Evolutionary conservation across 2,113 vertebrate species (phyloP), one percentile per base, ranked within the genome.

Genomic region (Ochotona curzoniae): DNA sequence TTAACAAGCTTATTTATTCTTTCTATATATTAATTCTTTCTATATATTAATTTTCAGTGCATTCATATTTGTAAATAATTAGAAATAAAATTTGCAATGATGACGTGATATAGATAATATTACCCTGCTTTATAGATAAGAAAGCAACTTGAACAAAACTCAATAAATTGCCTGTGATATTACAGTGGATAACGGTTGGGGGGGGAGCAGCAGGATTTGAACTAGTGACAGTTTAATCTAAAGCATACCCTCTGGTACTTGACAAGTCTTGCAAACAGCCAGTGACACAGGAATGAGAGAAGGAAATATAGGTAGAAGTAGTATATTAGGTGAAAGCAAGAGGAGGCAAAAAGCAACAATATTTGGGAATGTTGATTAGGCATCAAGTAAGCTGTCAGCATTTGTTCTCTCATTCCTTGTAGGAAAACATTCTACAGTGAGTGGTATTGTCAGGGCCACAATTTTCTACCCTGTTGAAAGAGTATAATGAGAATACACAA

Each of bases 11-110:
- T 91, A 69, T 75, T 94, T 49, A 82, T 86, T 70, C 30, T 32
- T 70, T 44, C 86, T 94, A 85, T 92, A 26, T 74, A 20, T 69
- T 83, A 12, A 0, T 66, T 1, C 75, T 13, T 69, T 54, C 70
- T 44, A 32, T 74, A 15, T 2, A 61, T 9, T 76, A 47, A 76
- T 80, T 93, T 63, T 73, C 23, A 76, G 44, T 30, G 17, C 38
- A 47, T 82, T 81, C 60, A 85, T 83, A 12, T 71, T 79, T n/a
- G 57, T 63, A 73, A 66, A 38, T 15, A 86, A 90, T 73, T 91
- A 85, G 87, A 94, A 94, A 92, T 44, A 63, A 89, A 89, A 28
- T 26, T 69, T 35, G 1, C n/a, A 76, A 49, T 89, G 18, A 73
- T 73, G 54, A 14, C 44, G 13, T 86, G 20, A 44, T 9, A 0